Base-by-base conservation (phyloP, 2,888 invertebrate genomes). In the Agrochola macilenta region DNA sequence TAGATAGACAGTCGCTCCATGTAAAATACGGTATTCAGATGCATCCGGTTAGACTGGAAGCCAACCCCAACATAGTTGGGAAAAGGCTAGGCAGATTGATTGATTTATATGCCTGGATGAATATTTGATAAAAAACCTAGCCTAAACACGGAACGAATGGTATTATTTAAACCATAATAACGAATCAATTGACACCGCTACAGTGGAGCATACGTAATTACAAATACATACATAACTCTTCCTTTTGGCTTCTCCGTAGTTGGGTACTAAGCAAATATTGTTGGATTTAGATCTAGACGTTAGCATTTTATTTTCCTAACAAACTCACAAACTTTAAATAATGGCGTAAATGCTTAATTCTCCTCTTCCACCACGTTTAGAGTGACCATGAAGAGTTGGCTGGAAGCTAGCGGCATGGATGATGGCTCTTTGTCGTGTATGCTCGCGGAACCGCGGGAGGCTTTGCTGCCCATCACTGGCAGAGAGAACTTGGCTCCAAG, bases 401-500 rank as follows among this genome's bases (percentile, higher is more conserved):
- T 96, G 79, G 96, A 96, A 82, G 90, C 92, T 7, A 91, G 93
- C 77, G 93, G 93, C 71, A 95, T 96, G 94, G 96, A 96, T 12
- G 96, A 95, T 63, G 94, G 92, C 14, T 91, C 95, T 9, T 84
- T 96, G 78, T 91, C 95, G 9, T 96, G 96, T 89, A 94, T 96
- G 95, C 91, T 96, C 63, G 94, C 94, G 0, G 96, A 96, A 89
- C 97, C 97, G 7, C 93, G 97, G 69, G 97, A 97, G 81, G 97
- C 96, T 1, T 90, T 97, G 57, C 93, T 97, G 43, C 96, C 97
- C 1, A 97, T 97, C 83, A 95, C 97, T 0, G 94, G 96, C 49
- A 94, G 96, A 81, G 97, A 97, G 85, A 97, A 97, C 89, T 88
- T 97, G 82, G 95, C 94, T 0, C 96, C 96, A 0, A 94, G 96